Evolutionary conservation across 2,888 invertebrate species (phyloP).

Genomic region (Byasa hedistus): DNA sequence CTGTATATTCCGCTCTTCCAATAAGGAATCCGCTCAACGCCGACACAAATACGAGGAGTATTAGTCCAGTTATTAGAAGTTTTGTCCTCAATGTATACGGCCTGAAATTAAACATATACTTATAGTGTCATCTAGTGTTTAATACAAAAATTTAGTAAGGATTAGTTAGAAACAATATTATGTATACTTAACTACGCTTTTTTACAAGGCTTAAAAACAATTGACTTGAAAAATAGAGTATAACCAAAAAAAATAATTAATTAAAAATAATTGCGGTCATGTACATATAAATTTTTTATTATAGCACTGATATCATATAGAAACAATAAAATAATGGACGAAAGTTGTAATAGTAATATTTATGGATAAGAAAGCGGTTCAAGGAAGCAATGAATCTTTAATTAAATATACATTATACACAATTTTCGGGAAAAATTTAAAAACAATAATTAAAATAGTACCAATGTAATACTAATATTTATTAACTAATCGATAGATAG

Average conservation of each 20-base stretch:
- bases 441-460: no score
- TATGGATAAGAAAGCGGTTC: no score
- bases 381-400: no score
- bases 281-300: neutral
- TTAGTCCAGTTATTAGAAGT: constrained; percentile 49
- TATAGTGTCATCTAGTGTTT: neutral
- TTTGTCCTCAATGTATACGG: constrained; percentile 58
- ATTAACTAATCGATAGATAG: no score
- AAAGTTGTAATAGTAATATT: no score
- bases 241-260: neutral
- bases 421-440: no score
- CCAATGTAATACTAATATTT: no score
- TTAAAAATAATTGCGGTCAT: neutral
- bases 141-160: neutral
- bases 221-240: neutral
- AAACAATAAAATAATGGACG: neutral
- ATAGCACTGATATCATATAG: neutral
- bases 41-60: constrained; percentile 54
- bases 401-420: no score
- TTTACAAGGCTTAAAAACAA: no score
- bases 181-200: no score
- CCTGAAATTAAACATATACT: constrained; percentile 46
- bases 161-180: neutral
- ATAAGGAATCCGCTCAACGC: constrained; percentile 60
- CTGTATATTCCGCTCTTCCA: constrained; percentile 50